Evolutionary conservation across 2,888 invertebrate species (phyloP), one percentile per base, ranked within the genome.

Genomic region (Stenichneumon culpator): DNA sequence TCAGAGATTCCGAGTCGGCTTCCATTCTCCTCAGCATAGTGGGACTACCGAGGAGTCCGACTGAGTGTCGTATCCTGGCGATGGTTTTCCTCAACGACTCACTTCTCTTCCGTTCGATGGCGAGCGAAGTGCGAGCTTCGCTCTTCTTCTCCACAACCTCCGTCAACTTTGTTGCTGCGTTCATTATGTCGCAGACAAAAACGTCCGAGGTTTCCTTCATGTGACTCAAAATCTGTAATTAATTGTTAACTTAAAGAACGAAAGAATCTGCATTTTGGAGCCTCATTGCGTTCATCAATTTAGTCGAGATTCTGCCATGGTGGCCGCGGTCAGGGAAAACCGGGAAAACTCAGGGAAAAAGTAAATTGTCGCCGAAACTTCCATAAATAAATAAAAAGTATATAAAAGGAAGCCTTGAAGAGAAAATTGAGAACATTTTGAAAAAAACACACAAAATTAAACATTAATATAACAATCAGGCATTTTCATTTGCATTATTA

Each of bases 181-280:
- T 67, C 7, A 68, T 70, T 1, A 86, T 78, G 16, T 88, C 84
- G 7, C 79, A 67, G 32, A 74, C 22, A 11, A 82, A 72, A 36
- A 79, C 60, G 11, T 88, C 86, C 22, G 32, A 77, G 22, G 83
- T 80, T 79, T 90, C 87, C 52, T 87, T 87, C 57, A 89, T 65
- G 50, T 90, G 88, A 52, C 84, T 75, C 69, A 90, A 83, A 47
- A 79, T 86, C 90, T 90, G 57, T 54, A 63, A 73, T 39, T 1
- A 19, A 68, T 36, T 16, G 11, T 28, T 67, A 54, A 14, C 32
- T 19, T 19, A 9, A 74, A 60, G 44, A 25, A 54, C n/a, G n/a
- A 67, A 50, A 28, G 32, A 79, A 32, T 44, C 28, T 11, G 44
- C n/a, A 60, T 25, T 68, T 44, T 57, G 14, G 39, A 28, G 6